Base-by-base conservation (phyloP, 37 sponge, comb jelly and placozoan genomes). In the Halisarca cf. caerulea region DNA sequence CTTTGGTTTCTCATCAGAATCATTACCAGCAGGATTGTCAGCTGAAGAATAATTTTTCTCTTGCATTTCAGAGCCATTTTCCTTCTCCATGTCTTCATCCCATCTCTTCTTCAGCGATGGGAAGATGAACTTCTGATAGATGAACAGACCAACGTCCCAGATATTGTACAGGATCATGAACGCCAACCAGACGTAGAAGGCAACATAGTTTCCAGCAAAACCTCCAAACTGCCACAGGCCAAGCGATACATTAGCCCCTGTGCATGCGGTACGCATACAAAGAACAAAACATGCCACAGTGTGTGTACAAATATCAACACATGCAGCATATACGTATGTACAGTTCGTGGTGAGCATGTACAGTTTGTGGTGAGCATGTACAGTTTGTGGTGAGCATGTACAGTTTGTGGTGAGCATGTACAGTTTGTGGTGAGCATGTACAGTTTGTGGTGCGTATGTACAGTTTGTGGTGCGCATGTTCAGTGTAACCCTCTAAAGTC, bases 131-230 rank as follows among this genome's bases (percentile, higher is more conserved):
- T 41, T 74, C 23, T n/a, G 24, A 37, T 74, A 74, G 45, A 74
- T 40, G 77, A 74, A 74, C 21, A 43, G 21, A 21, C 30, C 30
- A 44, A 7, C 23, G 44, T 74, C 77, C 77, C 77, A 74, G 20
- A 41, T 1, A 40, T 23, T 39, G 43, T n/a, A 74, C n/a, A 74
- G 24, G 20, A 74, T 74, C 24, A 74, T 6, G 45, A 74, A 40
- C 44, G 44, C 77, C 2, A 74, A 2, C 77, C 77, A 74, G 43
- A 74, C 2, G 44, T n/a, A 74, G 77, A 74, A 74, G 64, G 64
- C 64, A 62, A 28, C 25, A 62, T 20, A 15, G 30, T 62, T n/a
- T 20, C 15, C 30, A 20, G 7, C 30, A 62, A n/a, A 7, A 6
- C 64, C 6, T 62, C 18, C 9, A 28, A 20, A 62, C 15, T 30